Conservation (phyloP, 2,888 invertebrate genomes). For the Thysanoteuthis rhombus region DNA sequence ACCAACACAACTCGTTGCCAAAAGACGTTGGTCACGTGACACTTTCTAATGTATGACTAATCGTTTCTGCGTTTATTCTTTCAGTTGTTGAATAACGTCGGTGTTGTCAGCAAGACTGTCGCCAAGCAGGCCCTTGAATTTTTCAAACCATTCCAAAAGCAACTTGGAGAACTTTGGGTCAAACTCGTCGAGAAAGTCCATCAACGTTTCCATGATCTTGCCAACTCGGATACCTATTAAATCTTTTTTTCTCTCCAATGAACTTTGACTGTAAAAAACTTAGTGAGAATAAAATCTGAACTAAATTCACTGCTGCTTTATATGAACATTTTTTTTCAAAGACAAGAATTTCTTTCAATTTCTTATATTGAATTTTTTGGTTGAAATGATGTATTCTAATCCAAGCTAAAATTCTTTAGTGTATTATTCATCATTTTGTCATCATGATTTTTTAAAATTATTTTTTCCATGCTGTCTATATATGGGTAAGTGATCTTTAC, state of each 20-base stretch:
- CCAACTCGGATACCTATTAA: background rate
- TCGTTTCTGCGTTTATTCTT: background rate
- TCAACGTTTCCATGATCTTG: background rate
- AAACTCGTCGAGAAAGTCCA: background rate
- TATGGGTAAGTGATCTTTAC: no score
- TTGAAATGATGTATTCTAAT: no score
- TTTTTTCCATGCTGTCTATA: no score
- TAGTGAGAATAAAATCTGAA: background rate
- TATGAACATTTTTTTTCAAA: background rate
- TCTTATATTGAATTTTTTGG: no score
- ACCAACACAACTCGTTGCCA: no score
- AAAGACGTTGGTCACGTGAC: no score
- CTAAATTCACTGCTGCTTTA: background rate
- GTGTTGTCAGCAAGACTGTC: background rate
- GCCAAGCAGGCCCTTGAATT: background rate
- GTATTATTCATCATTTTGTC: no score
- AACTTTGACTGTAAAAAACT: no score
- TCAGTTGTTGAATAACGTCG: background rate
- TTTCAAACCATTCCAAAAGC: background rate
- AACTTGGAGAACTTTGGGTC: background rate
- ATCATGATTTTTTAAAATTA: no score
- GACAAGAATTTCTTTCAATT: background rate
- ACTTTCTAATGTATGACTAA: no score
- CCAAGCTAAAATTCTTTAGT: no score
- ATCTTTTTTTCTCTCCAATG: background rate